Evolutionary conservation across 2,797 vertebrate genomes (phyloP).

Genomic region (Anguilla marmorata): DNA sequence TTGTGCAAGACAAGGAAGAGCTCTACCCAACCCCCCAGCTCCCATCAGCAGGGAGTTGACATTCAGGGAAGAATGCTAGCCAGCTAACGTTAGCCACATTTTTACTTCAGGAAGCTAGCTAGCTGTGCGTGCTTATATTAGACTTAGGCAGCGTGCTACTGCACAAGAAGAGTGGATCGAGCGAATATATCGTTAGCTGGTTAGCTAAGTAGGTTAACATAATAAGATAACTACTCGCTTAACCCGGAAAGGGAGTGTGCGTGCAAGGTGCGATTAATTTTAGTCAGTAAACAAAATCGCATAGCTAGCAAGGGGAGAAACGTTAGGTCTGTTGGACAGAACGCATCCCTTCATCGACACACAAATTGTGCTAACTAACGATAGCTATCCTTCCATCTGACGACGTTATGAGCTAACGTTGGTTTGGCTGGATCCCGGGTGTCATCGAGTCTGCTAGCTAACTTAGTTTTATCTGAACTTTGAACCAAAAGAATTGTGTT

Average conservation of each 20-base stretch:
- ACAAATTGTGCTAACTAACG: background rate
- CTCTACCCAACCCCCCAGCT: conserved; percentile 28
- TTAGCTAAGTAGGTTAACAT: background rate
- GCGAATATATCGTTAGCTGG: background rate
- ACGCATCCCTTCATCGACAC: background rate
- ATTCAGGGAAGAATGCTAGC: background rate
- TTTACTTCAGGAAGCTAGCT: background rate
- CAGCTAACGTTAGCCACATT: background rate
- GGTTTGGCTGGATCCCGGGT: background rate
- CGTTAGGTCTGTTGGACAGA: background rate
- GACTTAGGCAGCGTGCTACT: background rate
- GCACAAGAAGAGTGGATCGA: background rate
- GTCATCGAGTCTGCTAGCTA: background rate
- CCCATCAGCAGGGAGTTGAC: background rate
- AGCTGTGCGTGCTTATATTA: background rate
- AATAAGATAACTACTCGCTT: background rate
- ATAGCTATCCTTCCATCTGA: background rate
- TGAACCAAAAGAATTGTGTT: background rate
- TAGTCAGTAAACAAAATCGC: background rate
- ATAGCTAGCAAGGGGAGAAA: background rate
- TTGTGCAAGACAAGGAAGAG: conserved; percentile 37
- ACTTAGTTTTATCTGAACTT: background rate
- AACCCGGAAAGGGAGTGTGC: background rate
- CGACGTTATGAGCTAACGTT: background rate
- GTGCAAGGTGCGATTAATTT: background rate